A percentile compares a stretch with the other conserved stretches of the same genome.
Conservation (phyloP, 2,113 vertebrate genomes). For the Microtus oregoni region DNA sequence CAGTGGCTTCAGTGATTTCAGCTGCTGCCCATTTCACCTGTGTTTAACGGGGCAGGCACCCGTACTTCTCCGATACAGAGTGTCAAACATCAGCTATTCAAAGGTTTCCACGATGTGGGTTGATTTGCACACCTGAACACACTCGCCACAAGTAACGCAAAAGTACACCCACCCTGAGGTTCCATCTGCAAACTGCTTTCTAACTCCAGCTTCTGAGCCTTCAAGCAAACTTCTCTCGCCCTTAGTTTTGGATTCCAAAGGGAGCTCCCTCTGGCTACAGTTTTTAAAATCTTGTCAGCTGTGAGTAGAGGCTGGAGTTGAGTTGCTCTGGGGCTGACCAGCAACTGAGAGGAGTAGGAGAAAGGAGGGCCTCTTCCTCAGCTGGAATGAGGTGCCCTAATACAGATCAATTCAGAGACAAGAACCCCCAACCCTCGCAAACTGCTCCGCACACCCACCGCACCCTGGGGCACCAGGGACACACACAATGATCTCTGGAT, state of each 20-base stretch:
- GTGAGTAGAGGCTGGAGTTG: conserved; percentile 31
- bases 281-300: neutral
- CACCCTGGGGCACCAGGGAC: neutral
- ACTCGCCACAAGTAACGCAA: neutral
- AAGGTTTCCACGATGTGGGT: neutral
- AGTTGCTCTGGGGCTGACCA: neutral
- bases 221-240: neutral
- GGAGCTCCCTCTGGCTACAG: neutral
- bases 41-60: neutral
- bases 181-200: neutral
- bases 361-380: neutral
- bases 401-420: neutral
- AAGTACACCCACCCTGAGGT: neutral
- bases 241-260: neutral
- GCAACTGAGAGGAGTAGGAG: neutral
- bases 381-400: neutral
- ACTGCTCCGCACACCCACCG: neutral
- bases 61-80: neutral
- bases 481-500: neutral
- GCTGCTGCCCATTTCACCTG: neutral
- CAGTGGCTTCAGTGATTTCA: neutral
- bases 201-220: neutral
- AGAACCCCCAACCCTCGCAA: neutral
- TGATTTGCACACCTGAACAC: neutral
- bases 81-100: neutral